phyloP scores from a whole-genome alignment of 2,113 vertebrate genomes.

The Gambusia holbrooki region DNA sequence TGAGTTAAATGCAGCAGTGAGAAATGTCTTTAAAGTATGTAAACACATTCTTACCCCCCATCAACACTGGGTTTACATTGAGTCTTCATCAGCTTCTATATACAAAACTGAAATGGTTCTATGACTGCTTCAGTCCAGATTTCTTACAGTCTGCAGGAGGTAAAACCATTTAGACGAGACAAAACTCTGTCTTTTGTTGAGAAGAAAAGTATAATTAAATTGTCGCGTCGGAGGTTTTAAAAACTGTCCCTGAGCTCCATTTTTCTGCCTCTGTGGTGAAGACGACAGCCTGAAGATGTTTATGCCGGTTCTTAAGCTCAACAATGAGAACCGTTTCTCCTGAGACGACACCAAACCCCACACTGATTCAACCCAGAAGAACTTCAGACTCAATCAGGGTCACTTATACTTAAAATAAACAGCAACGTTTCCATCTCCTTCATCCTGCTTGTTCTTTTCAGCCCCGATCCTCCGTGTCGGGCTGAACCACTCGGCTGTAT shows the following conservation, averaged over 20 bases:
- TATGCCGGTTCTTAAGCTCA: neutral
- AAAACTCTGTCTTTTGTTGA: neutral
- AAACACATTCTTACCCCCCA: neutral
- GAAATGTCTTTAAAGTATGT: neutral
- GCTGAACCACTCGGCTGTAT: neutral
- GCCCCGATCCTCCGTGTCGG: neutral
- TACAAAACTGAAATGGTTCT: neutral
- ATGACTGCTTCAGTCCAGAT: neutral
- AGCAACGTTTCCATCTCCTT: too few relatives aligned
- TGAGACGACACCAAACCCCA: neutral
- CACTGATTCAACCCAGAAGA: slow-evolving; percentile 3
- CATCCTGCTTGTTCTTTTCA: neutral
- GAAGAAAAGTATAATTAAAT: neutral
- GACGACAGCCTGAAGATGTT: neutral
- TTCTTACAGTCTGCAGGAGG: neutral
- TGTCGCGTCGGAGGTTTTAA: neutral
- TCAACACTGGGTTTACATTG: neutral
- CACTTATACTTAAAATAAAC: neutral
- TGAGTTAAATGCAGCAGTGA: neutral
- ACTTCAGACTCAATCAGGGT: neutral
- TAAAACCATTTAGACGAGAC: neutral
- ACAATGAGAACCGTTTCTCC: neutral
- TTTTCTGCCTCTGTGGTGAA: neutral
- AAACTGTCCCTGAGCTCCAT: neutral
- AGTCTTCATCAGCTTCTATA: neutral